These are phyloP conservation scores for Myiopsitta monachus DNA, from an alignment of 2,113 vertebrate species.

Conservation along the genomic window DNA sequence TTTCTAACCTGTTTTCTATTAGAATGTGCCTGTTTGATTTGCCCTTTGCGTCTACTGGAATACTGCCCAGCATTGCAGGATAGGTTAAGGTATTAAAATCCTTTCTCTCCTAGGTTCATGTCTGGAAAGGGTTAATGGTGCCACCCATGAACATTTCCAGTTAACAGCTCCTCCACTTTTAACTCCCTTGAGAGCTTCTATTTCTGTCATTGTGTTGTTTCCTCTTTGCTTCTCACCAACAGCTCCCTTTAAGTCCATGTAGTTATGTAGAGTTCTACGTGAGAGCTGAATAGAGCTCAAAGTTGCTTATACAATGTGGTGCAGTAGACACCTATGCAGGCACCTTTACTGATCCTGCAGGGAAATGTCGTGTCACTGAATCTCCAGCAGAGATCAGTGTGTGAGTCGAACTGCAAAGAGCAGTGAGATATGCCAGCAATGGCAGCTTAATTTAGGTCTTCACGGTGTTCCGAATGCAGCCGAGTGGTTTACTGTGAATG, in stretches of 20 bases:
- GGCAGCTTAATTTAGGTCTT: not conserved
- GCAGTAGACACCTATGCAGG: not conserved
- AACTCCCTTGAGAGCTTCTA: not conserved
- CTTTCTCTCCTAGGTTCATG: not conserved
- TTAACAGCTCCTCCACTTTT: not conserved
- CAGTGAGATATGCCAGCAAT: not conserved
- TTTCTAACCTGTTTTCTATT: not conserved
- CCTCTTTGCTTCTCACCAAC: not conserved
- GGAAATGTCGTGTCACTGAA: slow-evolving; percentile 6
- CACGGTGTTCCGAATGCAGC: not conserved
- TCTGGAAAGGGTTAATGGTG: not conserved
- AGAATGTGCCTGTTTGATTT: not conserved
- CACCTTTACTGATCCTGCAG: not conserved
- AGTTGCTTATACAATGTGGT: not conserved
- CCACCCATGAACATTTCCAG: not conserved
- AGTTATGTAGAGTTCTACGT: not conserved
- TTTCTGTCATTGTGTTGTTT: not conserved
- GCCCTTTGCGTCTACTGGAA: not conserved
- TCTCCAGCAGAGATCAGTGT: slow-evolving; percentile 21
- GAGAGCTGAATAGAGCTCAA: not conserved
- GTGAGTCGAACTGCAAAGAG: not conserved
- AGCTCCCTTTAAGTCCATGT: not conserved
- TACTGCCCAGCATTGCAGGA: not conserved
- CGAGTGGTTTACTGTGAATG: not conserved
- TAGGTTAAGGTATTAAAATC: not conserved